A percentile compares a stretch with the other conserved stretches of the same genome.
These are phyloP conservation scores for Fringilla coelebs DNA, from an alignment of 2,797 vertebrate species.

Conservation along the genomic window DNA sequence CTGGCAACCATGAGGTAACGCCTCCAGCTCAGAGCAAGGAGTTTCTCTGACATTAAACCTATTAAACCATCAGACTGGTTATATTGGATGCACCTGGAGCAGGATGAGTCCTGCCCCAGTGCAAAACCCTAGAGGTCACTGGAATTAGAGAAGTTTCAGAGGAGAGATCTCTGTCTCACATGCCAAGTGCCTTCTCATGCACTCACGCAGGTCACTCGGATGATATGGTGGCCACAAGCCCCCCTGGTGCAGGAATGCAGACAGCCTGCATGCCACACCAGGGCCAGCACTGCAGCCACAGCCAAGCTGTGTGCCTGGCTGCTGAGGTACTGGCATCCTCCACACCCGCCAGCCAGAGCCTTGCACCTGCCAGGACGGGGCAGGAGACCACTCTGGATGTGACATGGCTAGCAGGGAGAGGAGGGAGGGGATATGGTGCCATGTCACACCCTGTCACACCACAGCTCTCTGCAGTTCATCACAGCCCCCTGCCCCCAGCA, in stretches of 20 bases:
- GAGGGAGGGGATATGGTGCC: not conserved
- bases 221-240: rapidly evolving
- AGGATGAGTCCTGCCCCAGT: not conserved
- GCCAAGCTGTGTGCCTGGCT: not conserved
- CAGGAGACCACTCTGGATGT: not conserved
- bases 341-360: rapidly evolving
- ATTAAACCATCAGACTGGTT: not conserved
- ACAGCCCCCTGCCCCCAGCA: not conserved
- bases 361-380: not conserved
- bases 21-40: not conserved
- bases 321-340: not conserved
- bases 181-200: not conserved
- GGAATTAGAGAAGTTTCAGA: not conserved
- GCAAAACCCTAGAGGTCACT: not conserved
- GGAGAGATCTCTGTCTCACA: not conserved
- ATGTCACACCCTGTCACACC: rapidly evolving
- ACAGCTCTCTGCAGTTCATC: not conserved
- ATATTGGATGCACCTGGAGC: not conserved
- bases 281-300: rapidly evolving
- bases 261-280: too few relatives aligned
- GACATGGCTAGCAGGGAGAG: not conserved
- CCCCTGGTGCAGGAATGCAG: not conserved
- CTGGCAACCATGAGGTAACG: not conserved
- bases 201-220: not conserved
- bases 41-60: not conserved